Conservation (phyloP, 2,888 invertebrate genomes). For the Graphium colonna region DNA sequence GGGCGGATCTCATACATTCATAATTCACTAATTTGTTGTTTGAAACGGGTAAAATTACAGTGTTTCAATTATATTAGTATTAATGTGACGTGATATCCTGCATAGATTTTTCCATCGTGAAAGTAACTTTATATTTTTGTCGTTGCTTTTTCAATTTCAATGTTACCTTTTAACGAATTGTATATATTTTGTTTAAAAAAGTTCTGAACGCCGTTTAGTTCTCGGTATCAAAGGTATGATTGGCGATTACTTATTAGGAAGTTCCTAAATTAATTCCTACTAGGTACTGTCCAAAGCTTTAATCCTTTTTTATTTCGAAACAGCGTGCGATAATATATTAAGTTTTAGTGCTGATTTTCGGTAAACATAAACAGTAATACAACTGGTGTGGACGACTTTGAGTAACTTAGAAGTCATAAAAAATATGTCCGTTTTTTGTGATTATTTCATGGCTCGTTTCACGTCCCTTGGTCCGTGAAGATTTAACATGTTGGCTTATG, state of each 20-base stretch:
- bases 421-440: conserved; percentile 30
- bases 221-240: no score
- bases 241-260: no score
- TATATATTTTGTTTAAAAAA: no score
- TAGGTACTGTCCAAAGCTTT: no score
- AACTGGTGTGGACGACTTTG: not conserved
- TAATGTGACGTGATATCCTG: conserved; percentile 52
- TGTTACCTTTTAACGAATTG: not conserved
- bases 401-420: conserved; percentile 8
- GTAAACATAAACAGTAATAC: not conserved
- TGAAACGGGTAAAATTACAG: conserved; percentile 70
- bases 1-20: conserved; percentile 71
- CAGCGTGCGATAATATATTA: no score
- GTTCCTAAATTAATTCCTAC: no score
- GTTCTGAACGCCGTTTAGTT: no score
- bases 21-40: conserved; percentile 77
- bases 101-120: conserved; percentile 28
- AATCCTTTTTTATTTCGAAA: no score
- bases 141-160: not conserved
- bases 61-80: conserved; percentile 75
- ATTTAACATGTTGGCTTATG: conserved; percentile 8
- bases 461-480: conserved; percentile 5
- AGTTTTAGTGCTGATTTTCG: not conserved
- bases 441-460: conserved; percentile 56
- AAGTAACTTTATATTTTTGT: not conserved